Evolutionary conservation across 2,888 invertebrate genomes (phyloP).

Genomic region (Teleiodes luculella): DNA sequence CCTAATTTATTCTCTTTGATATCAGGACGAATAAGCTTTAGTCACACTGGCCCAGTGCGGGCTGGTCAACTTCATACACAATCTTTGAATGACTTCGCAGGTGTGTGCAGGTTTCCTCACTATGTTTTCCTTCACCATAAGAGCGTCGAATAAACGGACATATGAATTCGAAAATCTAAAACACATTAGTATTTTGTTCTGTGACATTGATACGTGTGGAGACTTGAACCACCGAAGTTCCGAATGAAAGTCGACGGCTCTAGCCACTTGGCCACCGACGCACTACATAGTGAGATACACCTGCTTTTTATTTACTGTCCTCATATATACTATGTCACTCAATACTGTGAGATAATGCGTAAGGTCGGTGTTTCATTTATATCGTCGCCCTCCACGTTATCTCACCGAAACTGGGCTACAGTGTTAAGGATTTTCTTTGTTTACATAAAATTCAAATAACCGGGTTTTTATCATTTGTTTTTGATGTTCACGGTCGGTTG

Average conservation of each 20-base stretch:
- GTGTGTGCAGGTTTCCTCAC: no score
- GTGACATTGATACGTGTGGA: neutral
- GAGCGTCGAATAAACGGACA: no score
- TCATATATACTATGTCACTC: neutral
- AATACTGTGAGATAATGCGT: neutral
- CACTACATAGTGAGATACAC: neutral
- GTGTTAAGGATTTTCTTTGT: constrained; percentile 33
- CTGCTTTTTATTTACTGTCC: neutral
- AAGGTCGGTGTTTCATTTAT: constrained; percentile 3
- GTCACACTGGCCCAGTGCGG: no score
- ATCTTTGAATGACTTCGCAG: no score
- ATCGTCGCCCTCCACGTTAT: constrained; percentile 15
- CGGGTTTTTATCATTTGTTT: constrained; percentile 30
- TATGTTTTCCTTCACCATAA: neutral
- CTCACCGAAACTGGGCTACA: constrained; percentile 29
- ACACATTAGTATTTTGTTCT: no score
- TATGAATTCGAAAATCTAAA: no score
- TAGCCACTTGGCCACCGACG: no score
- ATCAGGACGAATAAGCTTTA: no score
- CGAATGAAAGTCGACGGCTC: no score
- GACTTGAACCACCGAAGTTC: neutral
- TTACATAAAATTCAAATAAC: constrained; percentile 22
- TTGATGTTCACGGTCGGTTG: constrained; percentile 12
- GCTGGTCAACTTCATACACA: no score
- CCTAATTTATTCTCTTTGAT: no score